These are phyloP conservation scores for Antedon mediterranea DNA, from an alignment of 53 echinoderm and acorn worm species.

Conservation along the genomic window DNA sequence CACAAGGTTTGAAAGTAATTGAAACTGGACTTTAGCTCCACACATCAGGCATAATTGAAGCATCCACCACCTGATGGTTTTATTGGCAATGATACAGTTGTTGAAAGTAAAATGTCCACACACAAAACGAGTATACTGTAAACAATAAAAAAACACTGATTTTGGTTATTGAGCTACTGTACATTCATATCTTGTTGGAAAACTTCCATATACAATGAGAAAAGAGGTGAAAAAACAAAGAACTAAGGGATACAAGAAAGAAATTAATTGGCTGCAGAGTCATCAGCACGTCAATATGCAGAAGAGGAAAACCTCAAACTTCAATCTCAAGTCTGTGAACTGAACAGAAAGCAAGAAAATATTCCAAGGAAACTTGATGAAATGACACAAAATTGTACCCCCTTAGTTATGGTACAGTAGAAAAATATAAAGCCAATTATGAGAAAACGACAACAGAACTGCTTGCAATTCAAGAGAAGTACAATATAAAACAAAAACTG, in stretches of 20 bases:
- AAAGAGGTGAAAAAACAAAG: not conserved
- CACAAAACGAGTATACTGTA: not conserved
- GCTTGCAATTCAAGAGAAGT: not conserved
- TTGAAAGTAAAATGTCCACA: too few species aligned
- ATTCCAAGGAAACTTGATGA: not conserved
- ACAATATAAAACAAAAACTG: not conserved
- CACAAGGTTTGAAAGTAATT: not conserved
- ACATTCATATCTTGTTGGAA: too few species aligned
- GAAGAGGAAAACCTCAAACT: not conserved
- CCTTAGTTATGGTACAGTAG: not conserved
- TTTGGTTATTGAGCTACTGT: too few species aligned
- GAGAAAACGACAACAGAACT: not conserved
- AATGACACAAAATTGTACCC: not conserved
- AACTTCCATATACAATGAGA: too few species aligned
- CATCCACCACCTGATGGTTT: too few species aligned
- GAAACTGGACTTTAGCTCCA: not conserved
- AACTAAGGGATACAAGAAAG: too few species aligned
- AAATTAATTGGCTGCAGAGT: too few species aligned
- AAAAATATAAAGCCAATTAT: not conserved
- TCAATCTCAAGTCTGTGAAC: not conserved
- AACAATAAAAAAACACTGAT: not conserved
- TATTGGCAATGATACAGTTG: slow-evolving; percentile 19
- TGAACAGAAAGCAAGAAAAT: not conserved
- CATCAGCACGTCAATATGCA: too few species aligned
- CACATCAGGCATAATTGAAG: not conserved